Evolutionary conservation across 2,113 vertebrate species (phyloP), one percentile per base, ranked within the genome.

Genomic region (Ascaphus truei): DNA sequence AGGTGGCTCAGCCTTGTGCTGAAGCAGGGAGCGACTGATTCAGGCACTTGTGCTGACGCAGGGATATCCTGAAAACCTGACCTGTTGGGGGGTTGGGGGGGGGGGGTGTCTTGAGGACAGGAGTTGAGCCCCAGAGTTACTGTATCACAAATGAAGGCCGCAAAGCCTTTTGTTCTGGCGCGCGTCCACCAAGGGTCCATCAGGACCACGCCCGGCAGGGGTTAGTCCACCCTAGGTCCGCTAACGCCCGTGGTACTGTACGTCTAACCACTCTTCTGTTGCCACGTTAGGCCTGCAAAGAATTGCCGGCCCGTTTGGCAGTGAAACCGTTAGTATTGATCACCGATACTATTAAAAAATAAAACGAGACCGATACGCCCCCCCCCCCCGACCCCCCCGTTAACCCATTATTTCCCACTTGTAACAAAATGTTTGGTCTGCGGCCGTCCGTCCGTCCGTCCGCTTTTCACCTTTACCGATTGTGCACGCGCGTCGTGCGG

Each of bases 101-200:
- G n/a, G n/a, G n/a, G n/a, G n/a, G n/a, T n/a, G n/a, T n/a, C n/a
- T n/a, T n/a, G n/a, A n/a, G n/a, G 47, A 61, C 10, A 61, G 13
- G 39, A 45, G 13, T 10, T 30, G 58, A 26, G 8, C 36, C 47
- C 39, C 47, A 37, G 26, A 30, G 39, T 30, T 30, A 61, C 37
- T 61, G 56, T 59, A 59, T 26, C 25, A 48, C 31, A 30, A 47
- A 47, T 62, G 60, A 62, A 29, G 23, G 51, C 47, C 50, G 31
- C 47, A 64, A 18, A 27, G 47, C n/a, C 47, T 52, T 64, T 64
- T 64, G 62, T 64, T 64, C 30, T 63, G 2, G 1, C 29, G 34
- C 29, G 34, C 30, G 10, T 41, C 60, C 43, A 62, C 41, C 29
- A 48, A 30, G 60, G 47, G 48, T 27, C 62, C 51, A 30, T 41